phyloP scores from a whole-genome alignment of 1,140 invertebrate species.

The Pseudomyrmex sp. region DNA sequence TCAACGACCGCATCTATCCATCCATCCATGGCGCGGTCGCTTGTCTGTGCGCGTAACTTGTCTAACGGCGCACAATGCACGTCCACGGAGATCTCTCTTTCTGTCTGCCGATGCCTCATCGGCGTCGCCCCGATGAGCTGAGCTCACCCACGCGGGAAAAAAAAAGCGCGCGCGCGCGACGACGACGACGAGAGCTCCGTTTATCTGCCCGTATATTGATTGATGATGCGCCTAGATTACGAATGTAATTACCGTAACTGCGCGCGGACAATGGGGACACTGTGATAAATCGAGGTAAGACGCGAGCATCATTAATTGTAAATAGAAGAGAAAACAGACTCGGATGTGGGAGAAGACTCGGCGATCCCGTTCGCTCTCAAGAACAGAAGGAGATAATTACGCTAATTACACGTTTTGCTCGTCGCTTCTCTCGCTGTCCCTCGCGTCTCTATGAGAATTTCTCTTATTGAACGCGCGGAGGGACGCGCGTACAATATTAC shows the following conservation, averaged over 20 bases:
- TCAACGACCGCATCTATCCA: conserved; percentile 73
- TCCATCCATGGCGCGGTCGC: conserved; percentile 63
- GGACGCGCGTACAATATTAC: too few species aligned
- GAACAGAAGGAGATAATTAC: background rate
- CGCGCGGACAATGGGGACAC: conserved; percentile 32
- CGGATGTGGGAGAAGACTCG: background rate
- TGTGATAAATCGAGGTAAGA: conserved; percentile 32
- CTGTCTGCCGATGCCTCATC: background rate
- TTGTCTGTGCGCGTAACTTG: conserved; percentile 29
- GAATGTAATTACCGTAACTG: conserved; percentile 54
- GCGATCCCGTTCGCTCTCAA: background rate
- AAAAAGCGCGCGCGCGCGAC: conserved; percentile 4
- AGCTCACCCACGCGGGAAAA: conserved; percentile 30
- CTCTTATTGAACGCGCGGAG: background rate
- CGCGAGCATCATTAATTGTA: conserved; percentile 31
- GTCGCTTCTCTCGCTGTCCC: too few species aligned
- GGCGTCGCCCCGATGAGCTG: conserved; percentile 25
- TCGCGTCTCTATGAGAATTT: background rate
- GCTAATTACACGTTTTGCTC: background rate
- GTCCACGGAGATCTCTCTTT: conserved; percentile 9
- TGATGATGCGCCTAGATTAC: conserved; percentile 45
- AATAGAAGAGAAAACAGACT: background rate
- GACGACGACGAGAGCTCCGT: conserved; percentile 29
- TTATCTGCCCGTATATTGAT: conserved; percentile 48
- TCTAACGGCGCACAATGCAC: conserved; percentile 32